Evolutionary conservation across 2,113 vertebrate species (phyloP), one percentile per base, ranked within the genome.

Genomic region (Genyomyrus donnyi): DNA sequence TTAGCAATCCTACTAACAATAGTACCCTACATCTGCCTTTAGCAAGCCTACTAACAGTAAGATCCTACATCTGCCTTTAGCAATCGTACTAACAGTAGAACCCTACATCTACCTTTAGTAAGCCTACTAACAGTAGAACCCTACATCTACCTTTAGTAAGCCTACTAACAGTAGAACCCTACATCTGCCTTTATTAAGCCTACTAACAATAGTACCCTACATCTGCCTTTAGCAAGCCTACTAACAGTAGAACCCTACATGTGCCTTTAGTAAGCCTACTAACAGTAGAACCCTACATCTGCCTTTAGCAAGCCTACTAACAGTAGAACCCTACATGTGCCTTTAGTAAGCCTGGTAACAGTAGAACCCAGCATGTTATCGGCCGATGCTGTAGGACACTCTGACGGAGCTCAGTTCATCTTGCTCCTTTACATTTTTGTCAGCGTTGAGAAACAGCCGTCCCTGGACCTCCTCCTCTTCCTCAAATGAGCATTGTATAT

Each of bases 1-100:
- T 58, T 24, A 24, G 21, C 0, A 8, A 58, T 0, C 19, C 5
- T 0, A 7, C 0, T 58, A 62, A 24, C 24, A 27, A 0, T 1
- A 62, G 62, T 5, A 66, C 10, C n/a, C n/a, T 66, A 66, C 62
- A 66, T 31, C 1, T 66, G 9, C 62, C n/a, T 31, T 66, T 66
- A 66, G n/a, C 1, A 53, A 53, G 13, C 50, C 50, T 52, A 52
- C 50, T 52, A 52, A 52, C 50, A 52, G 50, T 17, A 17, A 13
- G 17, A 52, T 0, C 13, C 50, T 9, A 52, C 50, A 52, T 52
- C 50, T 52, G 15, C 50, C 50, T 17, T 52, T 17, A 48, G 8
- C 1, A 48, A 48, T 8, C 46, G 1, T 2, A 10, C 8, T 46
- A 2, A 8, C 46, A 10, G 5, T 46, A 46, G 1, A 2, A 48